Percentiles rank a stretch among this genome's conserved stretches.
phyloP scores from a whole-genome alignment of 1,140 invertebrate species.

The Monochamus saltuarius region DNA sequence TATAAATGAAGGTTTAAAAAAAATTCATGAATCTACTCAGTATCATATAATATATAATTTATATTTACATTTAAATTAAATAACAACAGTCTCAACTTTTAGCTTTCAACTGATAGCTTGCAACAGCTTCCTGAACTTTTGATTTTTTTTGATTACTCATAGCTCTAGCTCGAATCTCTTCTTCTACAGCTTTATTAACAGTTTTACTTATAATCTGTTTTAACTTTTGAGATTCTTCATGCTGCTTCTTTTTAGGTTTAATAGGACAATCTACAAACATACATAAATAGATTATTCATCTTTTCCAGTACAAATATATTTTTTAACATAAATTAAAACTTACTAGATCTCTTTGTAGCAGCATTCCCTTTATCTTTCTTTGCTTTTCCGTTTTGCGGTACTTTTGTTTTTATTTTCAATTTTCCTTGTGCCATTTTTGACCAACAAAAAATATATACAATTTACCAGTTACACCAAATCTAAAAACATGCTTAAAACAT shows the following conservation, averaged over 20 bases:
- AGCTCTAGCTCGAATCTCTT: constrained; percentile 60
- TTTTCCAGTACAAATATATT: not conserved
- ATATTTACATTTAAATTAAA: no score
- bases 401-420: constrained; percentile 60
- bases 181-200: constrained; percentile 62
- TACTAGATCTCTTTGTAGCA: constrained; percentile 57
- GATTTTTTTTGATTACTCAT: constrained; percentile 54
- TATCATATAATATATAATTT: no score
- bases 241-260: constrained; percentile 61
- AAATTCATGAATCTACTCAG: no score
- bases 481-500: no score
- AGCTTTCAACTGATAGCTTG: constrained; percentile 31
- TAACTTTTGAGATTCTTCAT: constrained; percentile 60
- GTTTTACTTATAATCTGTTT: constrained; percentile 64
- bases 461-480: no score
- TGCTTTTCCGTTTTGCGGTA: constrained; percentile 53
- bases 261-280: constrained; percentile 60
- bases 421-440: constrained; percentile 61
- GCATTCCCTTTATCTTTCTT: constrained; percentile 55
- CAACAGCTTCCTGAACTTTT: constrained; percentile 57
- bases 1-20: no score
- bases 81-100: not conserved
- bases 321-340: constrained; percentile 31
- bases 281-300: constrained; percentile 7
- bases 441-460: no score